Evolutionary conservation across 2,797 vertebrate genomes (phyloP).

Genomic region (Champsocephalus esox): DNA sequence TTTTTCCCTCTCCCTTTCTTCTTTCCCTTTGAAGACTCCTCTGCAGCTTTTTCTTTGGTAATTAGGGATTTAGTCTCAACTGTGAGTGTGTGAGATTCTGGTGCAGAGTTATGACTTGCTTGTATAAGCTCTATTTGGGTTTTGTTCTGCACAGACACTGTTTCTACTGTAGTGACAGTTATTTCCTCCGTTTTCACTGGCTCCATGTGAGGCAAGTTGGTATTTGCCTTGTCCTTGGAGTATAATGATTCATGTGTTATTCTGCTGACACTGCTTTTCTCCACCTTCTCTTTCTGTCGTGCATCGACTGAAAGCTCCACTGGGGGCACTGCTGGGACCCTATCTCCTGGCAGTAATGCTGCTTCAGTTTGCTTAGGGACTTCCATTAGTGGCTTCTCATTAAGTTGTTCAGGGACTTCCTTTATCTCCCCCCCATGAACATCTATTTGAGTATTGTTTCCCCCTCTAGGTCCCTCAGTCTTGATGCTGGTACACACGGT

Average conservation of each 20-base stretch:
- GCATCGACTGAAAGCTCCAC: constrained; percentile 39
- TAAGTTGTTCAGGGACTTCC: constrained; percentile 23
- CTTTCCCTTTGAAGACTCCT: constrained; percentile 68
- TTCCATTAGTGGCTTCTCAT: constrained; percentile 18
- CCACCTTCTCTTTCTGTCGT: constrained; percentile 47
- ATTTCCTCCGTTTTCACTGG: constrained; percentile 48
- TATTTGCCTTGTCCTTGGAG: constrained; percentile 25
- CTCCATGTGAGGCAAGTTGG: constrained; percentile 34
- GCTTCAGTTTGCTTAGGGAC: constrained; percentile 35
- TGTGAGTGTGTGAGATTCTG: constrained; percentile 49
- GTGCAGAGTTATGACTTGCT: constrained; percentile 33
- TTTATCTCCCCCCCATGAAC: constrained; percentile 20
- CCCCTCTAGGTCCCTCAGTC: constrained; percentile 10
- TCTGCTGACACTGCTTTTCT: constrained; percentile 39
- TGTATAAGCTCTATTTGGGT: constrained; percentile 42
- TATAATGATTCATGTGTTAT: constrained; percentile 39
- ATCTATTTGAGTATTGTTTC: constrained; percentile 31
- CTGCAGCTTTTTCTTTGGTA: constrained; percentile 44
- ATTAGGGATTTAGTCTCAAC: constrained; percentile 44
- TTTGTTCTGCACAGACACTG: constrained; percentile 57
- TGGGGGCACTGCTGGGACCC: constrained; percentile 34
- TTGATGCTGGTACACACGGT: constrained; percentile 21
- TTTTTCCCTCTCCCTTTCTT: constrained; percentile 79
- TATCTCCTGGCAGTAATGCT: background rate
- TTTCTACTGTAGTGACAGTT: constrained; percentile 63